Conservation (phyloP, 2,888 invertebrate species). For the Alentia gelatinosa region DNA sequence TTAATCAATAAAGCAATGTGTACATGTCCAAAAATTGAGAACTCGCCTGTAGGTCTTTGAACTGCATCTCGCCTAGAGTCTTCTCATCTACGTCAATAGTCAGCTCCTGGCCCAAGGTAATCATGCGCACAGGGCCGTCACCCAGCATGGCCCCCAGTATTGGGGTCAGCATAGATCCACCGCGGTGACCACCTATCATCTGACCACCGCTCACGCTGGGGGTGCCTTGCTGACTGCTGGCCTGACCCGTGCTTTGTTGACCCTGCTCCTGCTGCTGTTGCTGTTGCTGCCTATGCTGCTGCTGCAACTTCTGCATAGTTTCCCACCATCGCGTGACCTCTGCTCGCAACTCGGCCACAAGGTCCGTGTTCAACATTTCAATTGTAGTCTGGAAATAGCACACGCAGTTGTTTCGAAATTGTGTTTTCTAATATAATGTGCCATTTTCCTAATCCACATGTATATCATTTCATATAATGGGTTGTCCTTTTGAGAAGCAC, state of each 20-base stretch:
- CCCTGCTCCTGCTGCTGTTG: conserved; percentile 66
- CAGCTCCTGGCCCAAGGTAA: conserved; percentile 93
- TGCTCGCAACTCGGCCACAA: conserved; percentile 94
- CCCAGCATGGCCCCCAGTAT: conserved; percentile 87
- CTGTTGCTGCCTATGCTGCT: conserved; percentile 66
- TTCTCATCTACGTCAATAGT: conserved; percentile 96
- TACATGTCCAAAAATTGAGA: no score
- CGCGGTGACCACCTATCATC: not conserved
- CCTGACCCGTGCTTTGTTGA: not conserved
- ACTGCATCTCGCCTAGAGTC: conserved; percentile 93
- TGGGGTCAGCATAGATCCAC: conserved; percentile 80
- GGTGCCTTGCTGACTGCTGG: not conserved
- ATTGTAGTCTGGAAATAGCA: conserved; percentile 86
- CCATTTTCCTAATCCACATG: no score
- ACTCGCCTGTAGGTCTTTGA: conserved; percentile 93
- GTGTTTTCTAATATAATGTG: no score
- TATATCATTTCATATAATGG: no score
- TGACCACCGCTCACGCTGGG: not conserved
- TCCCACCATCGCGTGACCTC: conserved; percentile 99
- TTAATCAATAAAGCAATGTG: no score
- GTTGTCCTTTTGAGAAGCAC: no score
- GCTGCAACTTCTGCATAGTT: conserved; percentile 76
- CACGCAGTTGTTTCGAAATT: no score
- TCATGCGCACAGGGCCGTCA: conserved; percentile 93
- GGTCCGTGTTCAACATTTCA: conserved; percentile 91